Evolutionary conservation across 37 sponge, comb jelly and placozoan species (phyloP).

Genomic region (Axinella damicornis): DNA sequence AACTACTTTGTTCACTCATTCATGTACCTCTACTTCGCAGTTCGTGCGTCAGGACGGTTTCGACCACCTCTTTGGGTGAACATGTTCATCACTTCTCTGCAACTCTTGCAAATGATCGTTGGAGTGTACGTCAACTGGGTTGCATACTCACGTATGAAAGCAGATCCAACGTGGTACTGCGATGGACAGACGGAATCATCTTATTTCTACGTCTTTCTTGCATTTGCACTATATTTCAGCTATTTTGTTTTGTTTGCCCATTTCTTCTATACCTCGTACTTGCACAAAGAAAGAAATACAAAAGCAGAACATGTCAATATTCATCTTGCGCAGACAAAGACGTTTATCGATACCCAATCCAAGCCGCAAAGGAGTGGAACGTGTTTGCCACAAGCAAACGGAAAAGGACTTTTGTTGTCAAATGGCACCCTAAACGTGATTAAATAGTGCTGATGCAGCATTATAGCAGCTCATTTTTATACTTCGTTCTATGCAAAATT

Average conservation of each 20-base stretch:
- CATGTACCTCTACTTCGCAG: constrained; percentile 95
- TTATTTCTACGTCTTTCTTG: constrained; percentile 27
- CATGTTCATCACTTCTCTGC: constrained; percentile 80
- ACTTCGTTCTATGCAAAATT: too few species aligned
- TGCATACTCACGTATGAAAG: constrained; percentile 9
- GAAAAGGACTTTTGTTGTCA: too few species aligned
- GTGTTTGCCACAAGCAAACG: too few species aligned
- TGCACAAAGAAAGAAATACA: neutral
- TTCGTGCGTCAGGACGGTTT: constrained; percentile 68
- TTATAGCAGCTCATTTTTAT: too few species aligned
- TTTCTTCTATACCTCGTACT: constrained; percentile 83
- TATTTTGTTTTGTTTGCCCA: constrained; percentile 86
- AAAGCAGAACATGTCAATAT: too few species aligned
- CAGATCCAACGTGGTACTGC: constrained; percentile 50
- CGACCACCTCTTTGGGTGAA: constrained; percentile 81
- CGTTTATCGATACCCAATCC: too few species aligned
- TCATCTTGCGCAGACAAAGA: too few species aligned
- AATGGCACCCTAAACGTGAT: too few species aligned
- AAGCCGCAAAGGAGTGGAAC: too few species aligned
- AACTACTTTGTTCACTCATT: constrained; percentile 91
- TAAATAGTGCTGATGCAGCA: too few species aligned
- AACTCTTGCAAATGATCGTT: constrained; percentile 91
- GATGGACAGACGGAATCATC: constrained; percentile 50
- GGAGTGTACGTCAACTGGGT: constrained; percentile 68
- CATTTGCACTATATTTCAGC: constrained; percentile 82